Base-by-base conservation (phyloP, 2,797 vertebrate species). In the Alosa sapidissima region DNA sequence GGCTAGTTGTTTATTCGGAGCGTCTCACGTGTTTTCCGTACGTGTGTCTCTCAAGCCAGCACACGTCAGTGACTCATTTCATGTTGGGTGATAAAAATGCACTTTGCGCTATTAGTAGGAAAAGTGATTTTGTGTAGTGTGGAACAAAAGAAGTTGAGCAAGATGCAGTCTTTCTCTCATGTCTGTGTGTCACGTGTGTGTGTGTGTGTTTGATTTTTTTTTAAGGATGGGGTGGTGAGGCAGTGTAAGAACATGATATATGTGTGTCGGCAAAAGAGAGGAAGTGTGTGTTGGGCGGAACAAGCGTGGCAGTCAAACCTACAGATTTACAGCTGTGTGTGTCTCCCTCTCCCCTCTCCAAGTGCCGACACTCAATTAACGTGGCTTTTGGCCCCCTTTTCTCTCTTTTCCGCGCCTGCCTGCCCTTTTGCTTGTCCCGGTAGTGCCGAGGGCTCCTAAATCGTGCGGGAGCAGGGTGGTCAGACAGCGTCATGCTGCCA, bases 311-410 rank as follows among this genome's bases (percentile, higher is more conserved):
- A 36, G 72, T 78, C 36, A 16, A 47, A 36, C 19, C 36, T 36
- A 7, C 72, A 47, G 72, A 78, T 78, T 78, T 45, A 78, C 72
- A 47, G 36, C 36, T 45, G 49, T 51, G 49, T 51, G 49, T 51
- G 49, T 51, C 68, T 45, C 68, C 16, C 36, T 72, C 68, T 19
- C 68, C 16, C 36, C 68, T 45, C 68, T 47, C 72, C 41, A 45
- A 45, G 72, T 47, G 72, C 72, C 41, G 72, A 41, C 41, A 14
- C 84, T 88, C 84, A 82, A 81, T 87, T 78, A 83, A 54, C 81
- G 65, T 82, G 47, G 82, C 55, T 14, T 86, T 88, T 86, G 89
- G 84, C 89, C 58, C 87, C 65, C 65, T 48, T 86, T 85, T 54
- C 16, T 16, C 13, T 21, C 72, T 45, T 28, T 78, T 4, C 62